Evolutionary conservation across 37 sponge, comb jelly and placozoan species (phyloP), one percentile per base, ranked within the genome.

Genomic region (Mnemiopsis leidyi): DNA sequence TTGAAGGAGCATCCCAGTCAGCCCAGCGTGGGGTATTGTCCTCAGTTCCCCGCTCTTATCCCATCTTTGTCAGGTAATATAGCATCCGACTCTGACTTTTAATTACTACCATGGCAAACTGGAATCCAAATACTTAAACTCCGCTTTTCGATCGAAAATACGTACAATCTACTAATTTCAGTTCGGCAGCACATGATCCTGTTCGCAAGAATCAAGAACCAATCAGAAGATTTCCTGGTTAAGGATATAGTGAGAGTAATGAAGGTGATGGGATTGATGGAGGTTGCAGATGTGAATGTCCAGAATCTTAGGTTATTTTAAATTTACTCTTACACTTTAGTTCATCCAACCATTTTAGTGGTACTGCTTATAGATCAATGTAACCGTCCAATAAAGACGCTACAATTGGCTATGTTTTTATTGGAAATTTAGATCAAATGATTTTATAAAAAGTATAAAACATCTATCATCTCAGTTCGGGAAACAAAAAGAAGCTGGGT

Each of bases 1-100:
- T 36, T 79, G 5, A 28, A 29, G 21, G 36, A 79, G 3, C 20
- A 23, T 13, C 82, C 33, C 37, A 29, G 31, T 30, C 38, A 32
- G 37, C 38, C 82, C 5, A 33, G 20, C 36, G 82, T 79, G 3
- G 82, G 82, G 37, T 79, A 79, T 36, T 79, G 82, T 30, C 82
- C 82, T 30, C 82, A 79, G 82, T 79, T 79, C 36, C 82, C 82
- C 21, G 82, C 36, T 13, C 82, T 79, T 30, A 32, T 79, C 33
- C 33, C 33, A 7, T 79, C 82, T 20, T 28, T 71, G n/a, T 71
- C 75, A 23, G 75, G 75, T 71, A n/a, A n/a, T n/a, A n/a, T n/a
- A n/a, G n/a, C n/a, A n/a, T n/a, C n/a, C n/a, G n/a, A n/a, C n/a
- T n/a, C n/a, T n/a, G n/a, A n/a, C n/a, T n/a, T n/a, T n/a, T n/a